These are phyloP conservation scores for Cephalopholis sonnerati DNA, from an alignment of 2,113 vertebrate species.

Conservation along the genomic window DNA sequence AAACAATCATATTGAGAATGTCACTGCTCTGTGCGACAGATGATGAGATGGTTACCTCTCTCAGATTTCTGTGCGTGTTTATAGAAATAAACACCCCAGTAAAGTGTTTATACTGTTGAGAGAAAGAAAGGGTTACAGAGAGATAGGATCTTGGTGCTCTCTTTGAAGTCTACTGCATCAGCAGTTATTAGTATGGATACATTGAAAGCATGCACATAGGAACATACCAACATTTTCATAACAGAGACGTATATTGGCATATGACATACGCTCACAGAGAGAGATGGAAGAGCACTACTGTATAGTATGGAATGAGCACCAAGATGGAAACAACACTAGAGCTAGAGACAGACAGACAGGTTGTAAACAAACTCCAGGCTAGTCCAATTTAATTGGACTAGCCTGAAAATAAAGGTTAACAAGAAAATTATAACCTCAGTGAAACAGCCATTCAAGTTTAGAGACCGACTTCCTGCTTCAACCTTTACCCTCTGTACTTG, in stretches of 20 bases:
- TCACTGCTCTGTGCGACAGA: constrained; percentile 17
- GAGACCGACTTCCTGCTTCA: no score
- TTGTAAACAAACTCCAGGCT: neutral
- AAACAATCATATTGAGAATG: constrained; percentile 41
- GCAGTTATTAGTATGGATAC: constrained; percentile 15
- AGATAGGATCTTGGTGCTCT: constrained; percentile 23
- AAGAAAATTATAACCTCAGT: no score
- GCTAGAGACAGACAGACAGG: neutral
- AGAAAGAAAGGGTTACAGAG: neutral
- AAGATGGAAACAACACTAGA: neutral
- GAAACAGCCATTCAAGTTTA: no score
- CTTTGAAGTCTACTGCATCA: constrained; percentile 4
- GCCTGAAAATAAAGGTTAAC: no score
- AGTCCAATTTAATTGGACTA: no score
- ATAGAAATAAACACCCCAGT: constrained; percentile 16
- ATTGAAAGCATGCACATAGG: neutral
- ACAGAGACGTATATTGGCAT: neutral
- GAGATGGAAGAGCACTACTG: neutral
- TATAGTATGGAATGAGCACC: neutral
- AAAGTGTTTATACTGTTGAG: constrained; percentile 20
- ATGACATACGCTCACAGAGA: neutral
- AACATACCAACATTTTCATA: neutral
- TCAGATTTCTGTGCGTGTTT: constrained; percentile 24
- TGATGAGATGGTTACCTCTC: constrained; percentile 7
- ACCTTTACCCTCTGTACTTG: no score